These are phyloP conservation scores for Phlogophora meticulosa DNA, from an alignment of 2,888 invertebrate genomes.

Conservation along the genomic window DNA sequence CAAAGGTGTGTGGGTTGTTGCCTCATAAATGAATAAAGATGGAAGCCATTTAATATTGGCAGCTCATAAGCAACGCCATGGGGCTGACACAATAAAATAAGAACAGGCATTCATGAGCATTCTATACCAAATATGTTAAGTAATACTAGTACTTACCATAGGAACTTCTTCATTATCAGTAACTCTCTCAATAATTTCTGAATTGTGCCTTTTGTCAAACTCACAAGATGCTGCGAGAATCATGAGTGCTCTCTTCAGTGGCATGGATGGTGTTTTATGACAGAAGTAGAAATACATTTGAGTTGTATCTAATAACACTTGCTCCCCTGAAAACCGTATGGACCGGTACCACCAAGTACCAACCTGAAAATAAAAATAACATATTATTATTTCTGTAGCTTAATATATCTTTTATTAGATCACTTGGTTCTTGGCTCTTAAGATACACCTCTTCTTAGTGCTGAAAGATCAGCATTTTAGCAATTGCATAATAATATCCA, in stretches of 20 bases:
- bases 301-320: constrained; percentile 98
- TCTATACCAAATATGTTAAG: not conserved
- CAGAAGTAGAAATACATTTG: constrained; percentile 99
- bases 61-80: not conserved
- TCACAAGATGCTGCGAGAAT: constrained; percentile 99
- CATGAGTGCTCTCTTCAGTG: constrained; percentile 98
- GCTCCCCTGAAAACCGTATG: constrained; percentile 99
- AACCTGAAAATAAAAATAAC: constrained; percentile 86
- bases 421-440: no score
- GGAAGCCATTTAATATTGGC: not conserved
- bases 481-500: not conserved
- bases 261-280: constrained; percentile 98
- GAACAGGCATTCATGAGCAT: not conserved
- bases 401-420: no score
- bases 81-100: not conserved
- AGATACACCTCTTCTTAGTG: no score
- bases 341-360: constrained; percentile 99
- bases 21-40: no score
- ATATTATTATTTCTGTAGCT: constrained; percentile 10
- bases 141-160: constrained; percentile 90
- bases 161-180: constrained; percentile 99
- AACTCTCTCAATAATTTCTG: constrained; percentile 97
- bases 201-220: constrained; percentile 98
- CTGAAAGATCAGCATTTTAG: no score
- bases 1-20: not conserved